Evolutionary conservation across 2,113 vertebrate species (phyloP).

Genomic region (Neoarius graeffei): DNA sequence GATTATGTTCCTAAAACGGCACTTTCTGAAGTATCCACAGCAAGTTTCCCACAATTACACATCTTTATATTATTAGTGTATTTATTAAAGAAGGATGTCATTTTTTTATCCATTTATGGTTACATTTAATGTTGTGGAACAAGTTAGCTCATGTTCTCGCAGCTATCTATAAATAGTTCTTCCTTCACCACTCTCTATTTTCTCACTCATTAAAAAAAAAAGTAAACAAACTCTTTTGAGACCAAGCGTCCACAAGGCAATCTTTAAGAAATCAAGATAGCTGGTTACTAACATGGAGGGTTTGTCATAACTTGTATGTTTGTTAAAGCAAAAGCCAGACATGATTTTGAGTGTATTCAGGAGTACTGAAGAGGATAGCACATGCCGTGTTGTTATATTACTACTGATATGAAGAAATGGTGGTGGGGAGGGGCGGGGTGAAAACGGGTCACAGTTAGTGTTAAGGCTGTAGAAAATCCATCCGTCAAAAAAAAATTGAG

Average conservation of each 20-base stretch:
- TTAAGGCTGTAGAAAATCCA: not conserved
- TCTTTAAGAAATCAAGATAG: not conserved
- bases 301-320: not conserved
- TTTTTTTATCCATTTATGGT: not conserved
- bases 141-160: too few relatives aligned
- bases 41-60: not conserved
- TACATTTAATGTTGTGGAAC: too few relatives aligned
- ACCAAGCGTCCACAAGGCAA: not conserved
- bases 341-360: not conserved
- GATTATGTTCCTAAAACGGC: too few relatives aligned
- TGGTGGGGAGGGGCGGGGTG: fast-evolving
- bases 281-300: not conserved
- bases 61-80: not conserved
- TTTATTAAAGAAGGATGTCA: not conserved
- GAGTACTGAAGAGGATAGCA: not conserved
- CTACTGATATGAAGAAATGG: not conserved
- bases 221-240: too few relatives aligned
- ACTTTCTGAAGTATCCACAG: not conserved
- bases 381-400: not conserved
- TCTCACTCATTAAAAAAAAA: too few relatives aligned
- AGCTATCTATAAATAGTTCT: too few relatives aligned
- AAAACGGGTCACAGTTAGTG: not conserved
- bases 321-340: not conserved
- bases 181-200: too few relatives aligned
- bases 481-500: not conserved